Conservation (phyloP, 2,888 invertebrate genomes). For the Mimachlamys varia region DNA sequence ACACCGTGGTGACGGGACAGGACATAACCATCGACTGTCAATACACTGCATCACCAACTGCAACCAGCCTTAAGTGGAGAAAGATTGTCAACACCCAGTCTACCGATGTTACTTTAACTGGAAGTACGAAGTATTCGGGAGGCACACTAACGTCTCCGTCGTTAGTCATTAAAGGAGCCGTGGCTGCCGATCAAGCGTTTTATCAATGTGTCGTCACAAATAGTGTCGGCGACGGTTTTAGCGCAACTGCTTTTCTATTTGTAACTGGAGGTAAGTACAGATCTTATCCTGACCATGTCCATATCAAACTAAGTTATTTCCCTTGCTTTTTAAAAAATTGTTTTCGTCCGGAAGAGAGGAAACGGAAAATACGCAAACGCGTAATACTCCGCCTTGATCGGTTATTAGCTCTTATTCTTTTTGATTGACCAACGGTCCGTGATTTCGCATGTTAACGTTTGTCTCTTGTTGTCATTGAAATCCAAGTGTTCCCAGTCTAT, state of each 20-base stretch:
- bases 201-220: background rate
- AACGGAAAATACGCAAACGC: too few relatives aligned
- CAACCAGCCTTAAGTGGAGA: background rate
- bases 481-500: too few relatives aligned
- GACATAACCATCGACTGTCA: background rate
- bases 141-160: background rate
- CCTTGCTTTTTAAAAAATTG: too few relatives aligned
- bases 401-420: too few relatives aligned
- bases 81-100: background rate
- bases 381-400: too few relatives aligned
- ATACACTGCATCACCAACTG: background rate
- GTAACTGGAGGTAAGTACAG: background rate
- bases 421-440: too few relatives aligned
- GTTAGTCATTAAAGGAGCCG: background rate
- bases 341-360: too few relatives aligned
- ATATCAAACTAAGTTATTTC: too few relatives aligned
- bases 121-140: background rate
- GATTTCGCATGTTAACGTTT: too few relatives aligned
- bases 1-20: background rate
- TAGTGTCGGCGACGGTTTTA: background rate
- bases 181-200: background rate
- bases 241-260: background rate
- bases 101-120: background rate
- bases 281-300: background rate
- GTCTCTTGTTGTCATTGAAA: too few relatives aligned